Conservation (phyloP, 2,888 invertebrate species). For the Sarcophaga carnaria region DNA sequence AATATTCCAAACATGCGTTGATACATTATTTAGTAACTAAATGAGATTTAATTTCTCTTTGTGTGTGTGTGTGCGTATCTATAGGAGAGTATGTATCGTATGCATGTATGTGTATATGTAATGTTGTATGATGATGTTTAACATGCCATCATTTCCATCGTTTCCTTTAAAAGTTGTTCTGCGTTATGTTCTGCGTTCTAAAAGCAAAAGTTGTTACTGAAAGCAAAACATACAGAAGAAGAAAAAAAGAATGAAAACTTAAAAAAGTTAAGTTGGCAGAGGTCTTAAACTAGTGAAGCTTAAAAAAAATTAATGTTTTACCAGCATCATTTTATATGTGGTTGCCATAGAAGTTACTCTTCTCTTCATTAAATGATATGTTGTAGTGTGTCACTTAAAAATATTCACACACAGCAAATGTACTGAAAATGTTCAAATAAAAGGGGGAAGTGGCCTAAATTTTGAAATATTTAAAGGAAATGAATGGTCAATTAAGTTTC, state of each 20-base stretch:
- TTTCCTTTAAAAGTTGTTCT: constrained; percentile 11
- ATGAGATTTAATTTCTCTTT: constrained; percentile 17
- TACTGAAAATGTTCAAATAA: neutral
- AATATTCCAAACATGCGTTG: constrained; percentile 26
- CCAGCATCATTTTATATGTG: constrained; percentile 14
- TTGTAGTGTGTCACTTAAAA: neutral
- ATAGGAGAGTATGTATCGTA: neutral
- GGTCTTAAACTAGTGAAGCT: constrained; percentile 51
- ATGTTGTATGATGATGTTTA: constrained; percentile 51
- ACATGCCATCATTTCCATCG: constrained; percentile 21
- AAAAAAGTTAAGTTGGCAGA: constrained; percentile 58
- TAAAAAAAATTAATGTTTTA: constrained; percentile 30
- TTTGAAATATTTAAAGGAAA: neutral
- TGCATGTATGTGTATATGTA: neutral
- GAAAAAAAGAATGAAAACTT: constrained; percentile 39
- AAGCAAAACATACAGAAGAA: neutral
- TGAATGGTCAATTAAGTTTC: neutral
- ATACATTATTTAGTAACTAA: constrained; percentile 40
- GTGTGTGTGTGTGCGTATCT: neutral
- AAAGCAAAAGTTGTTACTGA: constrained; percentile 1
- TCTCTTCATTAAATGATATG: constrained; percentile 7
- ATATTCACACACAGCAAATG: neutral
- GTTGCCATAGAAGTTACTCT: neutral
- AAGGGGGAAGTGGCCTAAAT: neutral
- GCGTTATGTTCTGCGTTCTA: neutral